A percentile compares a stretch with the other conserved stretches of the same genome.
phyloP scores from a whole-genome alignment of 2,797 vertebrate genomes.

The Ceryle rudis region DNA sequence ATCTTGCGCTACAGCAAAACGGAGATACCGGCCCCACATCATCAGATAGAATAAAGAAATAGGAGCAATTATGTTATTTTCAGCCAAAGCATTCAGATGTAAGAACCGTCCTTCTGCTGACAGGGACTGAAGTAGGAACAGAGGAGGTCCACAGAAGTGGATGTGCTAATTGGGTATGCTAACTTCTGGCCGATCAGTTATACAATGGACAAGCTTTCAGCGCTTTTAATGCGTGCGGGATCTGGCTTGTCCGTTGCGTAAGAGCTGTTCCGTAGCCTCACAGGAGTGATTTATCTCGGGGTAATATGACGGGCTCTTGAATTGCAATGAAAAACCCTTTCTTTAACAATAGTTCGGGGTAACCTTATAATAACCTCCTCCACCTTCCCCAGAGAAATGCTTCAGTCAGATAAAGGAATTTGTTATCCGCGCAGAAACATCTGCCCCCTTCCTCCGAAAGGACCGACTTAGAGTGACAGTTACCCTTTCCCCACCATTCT shows the following conservation, averaged over 20 bases:
- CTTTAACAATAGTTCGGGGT: neutral
- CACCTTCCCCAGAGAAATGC: constrained; percentile 16
- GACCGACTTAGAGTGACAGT: neutral
- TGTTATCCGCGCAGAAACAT: neutral
- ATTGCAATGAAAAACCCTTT: neutral
- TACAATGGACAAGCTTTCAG: neutral
- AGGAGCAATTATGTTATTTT: neutral
- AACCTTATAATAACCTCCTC: constrained; percentile 17
- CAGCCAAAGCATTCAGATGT: neutral
- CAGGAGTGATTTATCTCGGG: neutral
- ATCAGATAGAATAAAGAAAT: neutral
- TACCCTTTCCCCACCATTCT: neutral
- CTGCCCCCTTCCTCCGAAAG: neutral
- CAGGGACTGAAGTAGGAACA: neutral
- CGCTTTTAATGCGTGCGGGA: neutral
- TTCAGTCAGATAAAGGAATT: constrained; percentile 22
- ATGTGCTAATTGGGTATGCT: neutral
- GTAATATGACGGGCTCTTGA: constrained; percentile 9
- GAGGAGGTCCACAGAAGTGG: neutral
- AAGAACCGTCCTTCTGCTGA: neutral
- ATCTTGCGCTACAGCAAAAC: rapidly evolving
- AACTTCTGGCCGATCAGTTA: neutral
- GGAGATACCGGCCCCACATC: neutral
- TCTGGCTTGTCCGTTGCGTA: neutral
- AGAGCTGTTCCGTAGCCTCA: neutral